Conservation (phyloP, 2,888 invertebrate genomes). For the Malacosoma neustria region DNA sequence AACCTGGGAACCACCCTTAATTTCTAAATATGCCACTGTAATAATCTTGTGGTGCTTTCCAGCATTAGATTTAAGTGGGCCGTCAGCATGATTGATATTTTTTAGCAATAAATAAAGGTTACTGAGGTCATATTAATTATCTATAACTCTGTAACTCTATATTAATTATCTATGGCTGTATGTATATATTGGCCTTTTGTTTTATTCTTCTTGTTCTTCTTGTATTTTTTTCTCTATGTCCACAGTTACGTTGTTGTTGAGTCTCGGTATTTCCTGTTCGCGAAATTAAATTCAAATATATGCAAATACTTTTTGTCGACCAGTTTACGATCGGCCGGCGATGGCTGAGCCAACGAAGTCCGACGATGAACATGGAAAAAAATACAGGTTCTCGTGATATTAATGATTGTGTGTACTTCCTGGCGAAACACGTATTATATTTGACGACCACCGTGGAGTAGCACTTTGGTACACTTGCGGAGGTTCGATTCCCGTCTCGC, state of each 20-base stretch:
- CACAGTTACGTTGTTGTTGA: slow-evolving; percentile 19
- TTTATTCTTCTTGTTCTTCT: no score
- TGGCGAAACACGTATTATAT: slow-evolving; percentile 20
- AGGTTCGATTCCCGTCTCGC: not conserved
- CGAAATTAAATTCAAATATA: slow-evolving; percentile 65
- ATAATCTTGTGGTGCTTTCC: no score
- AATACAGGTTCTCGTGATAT: slow-evolving; percentile 29
- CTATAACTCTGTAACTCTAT: no score
- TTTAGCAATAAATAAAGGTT: no score
- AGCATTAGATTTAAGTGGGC: no score
- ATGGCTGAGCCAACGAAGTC: slow-evolving; percentile 22
- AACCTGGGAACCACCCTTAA: no score
- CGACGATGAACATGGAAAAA: slow-evolving; percentile 22
- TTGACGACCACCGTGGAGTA: slow-evolving; percentile 1
- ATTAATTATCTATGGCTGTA: no score
- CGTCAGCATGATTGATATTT: no score
- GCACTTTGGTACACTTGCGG: not conserved
- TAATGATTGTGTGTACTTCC: slow-evolving; percentile 36
- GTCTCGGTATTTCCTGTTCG: slow-evolving; percentile 63
- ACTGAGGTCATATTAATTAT: no score
- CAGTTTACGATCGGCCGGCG: slow-evolving; percentile 30
- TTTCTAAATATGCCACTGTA: no score
- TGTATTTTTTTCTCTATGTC: slow-evolving; percentile 30
- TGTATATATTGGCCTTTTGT: slow-evolving; percentile 17
- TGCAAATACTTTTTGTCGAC: slow-evolving; percentile 66